These are phyloP conservation scores for Colaptes auratus DNA, from an alignment of 2,113 vertebrate genomes.

Conservation along the genomic window DNA sequence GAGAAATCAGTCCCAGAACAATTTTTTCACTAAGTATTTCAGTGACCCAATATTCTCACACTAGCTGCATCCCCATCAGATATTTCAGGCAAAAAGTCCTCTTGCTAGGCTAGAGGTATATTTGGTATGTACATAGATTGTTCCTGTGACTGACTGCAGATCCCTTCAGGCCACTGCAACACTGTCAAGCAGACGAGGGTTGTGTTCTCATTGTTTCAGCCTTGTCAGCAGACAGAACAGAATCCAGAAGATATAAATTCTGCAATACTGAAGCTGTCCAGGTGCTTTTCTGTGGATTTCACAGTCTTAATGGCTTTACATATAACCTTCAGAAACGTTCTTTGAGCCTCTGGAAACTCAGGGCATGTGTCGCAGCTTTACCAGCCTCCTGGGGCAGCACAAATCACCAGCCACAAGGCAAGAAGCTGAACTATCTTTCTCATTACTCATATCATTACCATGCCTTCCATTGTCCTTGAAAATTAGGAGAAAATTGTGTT, in stretches of 20 bases:
- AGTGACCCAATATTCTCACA: background rate
- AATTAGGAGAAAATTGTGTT: slow-evolving; percentile 4
- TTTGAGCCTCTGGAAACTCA: background rate
- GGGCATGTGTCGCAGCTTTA: accelerated
- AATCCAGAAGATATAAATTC: background rate
- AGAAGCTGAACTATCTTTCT: background rate
- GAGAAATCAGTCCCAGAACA: background rate
- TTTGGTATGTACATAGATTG: background rate
- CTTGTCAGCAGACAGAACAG: background rate
- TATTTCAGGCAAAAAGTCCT: background rate
- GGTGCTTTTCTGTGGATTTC: slow-evolving; percentile 1
- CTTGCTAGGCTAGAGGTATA: background rate
- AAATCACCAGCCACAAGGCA: accelerated
- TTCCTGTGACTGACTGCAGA: background rate
- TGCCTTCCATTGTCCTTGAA: background rate
- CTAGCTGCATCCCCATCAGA: background rate
- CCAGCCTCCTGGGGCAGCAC: accelerated
- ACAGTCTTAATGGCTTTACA: background rate
- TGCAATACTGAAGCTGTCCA: background rate
- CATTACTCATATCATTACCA: background rate
- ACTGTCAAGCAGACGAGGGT: background rate
- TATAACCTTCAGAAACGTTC: background rate
- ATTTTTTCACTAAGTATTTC: background rate
- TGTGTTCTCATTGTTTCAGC: accelerated
- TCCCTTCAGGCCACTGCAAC: background rate